Evolutionary conservation across 2,113 vertebrate species (phyloP), one percentile per base, ranked within the genome.

Genomic region (Lanius collurio): DNA sequence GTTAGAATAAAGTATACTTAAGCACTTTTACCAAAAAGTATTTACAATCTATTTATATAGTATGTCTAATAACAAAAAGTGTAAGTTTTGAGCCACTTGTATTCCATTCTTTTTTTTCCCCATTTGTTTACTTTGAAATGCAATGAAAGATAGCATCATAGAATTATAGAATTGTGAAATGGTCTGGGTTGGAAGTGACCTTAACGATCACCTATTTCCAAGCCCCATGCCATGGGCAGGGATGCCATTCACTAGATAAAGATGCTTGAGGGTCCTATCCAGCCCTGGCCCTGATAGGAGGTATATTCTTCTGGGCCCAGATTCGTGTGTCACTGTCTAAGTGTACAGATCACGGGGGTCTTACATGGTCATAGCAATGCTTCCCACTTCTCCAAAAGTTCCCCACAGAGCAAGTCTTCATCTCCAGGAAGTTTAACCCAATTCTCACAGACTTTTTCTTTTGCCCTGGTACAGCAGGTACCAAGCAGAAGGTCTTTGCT

Each of bases 21-120:
- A 96, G 97, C 97, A 98, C 95, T 97, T 98, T 97, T 96, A 87
- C 91, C 79, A 90, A 89, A 87, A 97, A 94, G 47, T 96, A 97
- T 97, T 97, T 97, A 92, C 95, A 95, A 91, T 37, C 90, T 95
- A 26, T 95, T 94, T 95, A 76, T 96, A 82, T 94, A 92, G 52
- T 96, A 94, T 89, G 37, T 91, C 84, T 96, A 89, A 95, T 64
- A 90, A 67, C 57, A 73, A 81, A 95, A 95, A 92, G 56, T 11
- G 8, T 95, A 83, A 52, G 69, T 81, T 97, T 95, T 76, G 79
- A 97, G 93, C 33, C 56, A 47, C 42, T 85, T 88, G 42, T 87
- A 67, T 86, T 74, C 41, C 20, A 28, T 67, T 94, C 63, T 77
- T 63, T 93, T 86, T 57, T 87, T 88, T 4, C 4, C 20, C 56